Conservation (phyloP, 1,140 invertebrate species). For the Lysiphlebus fabarum region DNA sequence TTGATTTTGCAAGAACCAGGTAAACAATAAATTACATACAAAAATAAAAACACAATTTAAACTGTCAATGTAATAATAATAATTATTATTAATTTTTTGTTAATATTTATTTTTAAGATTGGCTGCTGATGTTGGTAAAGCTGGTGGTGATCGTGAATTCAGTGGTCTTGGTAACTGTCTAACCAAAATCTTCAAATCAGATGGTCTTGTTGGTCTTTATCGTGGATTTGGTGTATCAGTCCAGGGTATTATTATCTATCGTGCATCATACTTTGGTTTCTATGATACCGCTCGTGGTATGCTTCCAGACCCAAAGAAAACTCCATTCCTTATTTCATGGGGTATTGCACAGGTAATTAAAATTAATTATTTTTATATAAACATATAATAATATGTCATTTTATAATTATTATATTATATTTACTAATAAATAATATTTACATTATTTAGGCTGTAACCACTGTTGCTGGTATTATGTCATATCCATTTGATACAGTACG, state of each 20-base stretch:
- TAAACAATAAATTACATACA: constrained; percentile 36
- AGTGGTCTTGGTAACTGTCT: constrained; percentile 80
- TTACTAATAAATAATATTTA: constrained; percentile 51
- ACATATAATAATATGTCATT: too few species aligned
- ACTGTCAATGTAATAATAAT: too few species aligned
- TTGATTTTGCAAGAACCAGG: constrained; percentile 93
- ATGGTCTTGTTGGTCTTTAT: constrained; percentile 81
- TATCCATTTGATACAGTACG: constrained; percentile 89
- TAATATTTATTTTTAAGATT: constrained; percentile 57
- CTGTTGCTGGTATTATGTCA: constrained; percentile 74
- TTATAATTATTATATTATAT: too few species aligned
- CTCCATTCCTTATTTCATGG: constrained; percentile 70
- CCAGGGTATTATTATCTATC: constrained; percentile 82
- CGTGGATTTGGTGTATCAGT: constrained; percentile 89
- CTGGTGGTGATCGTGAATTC: constrained; percentile 71
- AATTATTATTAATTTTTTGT: neutral
- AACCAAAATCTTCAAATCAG: constrained; percentile 76
- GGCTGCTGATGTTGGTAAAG: constrained; percentile 81
- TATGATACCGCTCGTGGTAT: constrained; percentile 90
- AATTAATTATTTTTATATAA: too few species aligned
- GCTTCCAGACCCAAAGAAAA: constrained; percentile 79
- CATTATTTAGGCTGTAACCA: constrained; percentile 62
- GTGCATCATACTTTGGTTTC: constrained; percentile 90
- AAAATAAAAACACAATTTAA: neutral
- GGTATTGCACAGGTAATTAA: constrained; percentile 72